Conservation (phyloP, 2,888 invertebrate genomes). For the Microplitis manilae region DNA sequence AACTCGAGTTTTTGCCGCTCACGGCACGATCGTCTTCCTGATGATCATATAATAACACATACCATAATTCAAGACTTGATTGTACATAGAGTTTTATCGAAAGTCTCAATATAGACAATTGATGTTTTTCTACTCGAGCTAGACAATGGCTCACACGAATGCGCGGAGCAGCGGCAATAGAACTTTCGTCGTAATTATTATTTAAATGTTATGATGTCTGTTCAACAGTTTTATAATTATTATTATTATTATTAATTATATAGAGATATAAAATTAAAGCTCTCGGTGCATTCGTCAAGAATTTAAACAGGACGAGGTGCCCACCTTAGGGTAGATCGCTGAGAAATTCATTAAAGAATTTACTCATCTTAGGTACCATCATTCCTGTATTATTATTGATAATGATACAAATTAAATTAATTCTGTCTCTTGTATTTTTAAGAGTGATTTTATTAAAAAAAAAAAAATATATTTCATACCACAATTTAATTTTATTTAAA, state of each 20-base stretch:
- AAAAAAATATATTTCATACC: constrained; percentile 44
- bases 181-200: constrained; percentile 33
- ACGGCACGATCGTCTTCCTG: constrained; percentile 32
- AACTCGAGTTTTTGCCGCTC: constrained; percentile 6
- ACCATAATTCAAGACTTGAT: constrained; percentile 33
- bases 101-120: constrained; percentile 14
- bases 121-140: constrained; percentile 32
- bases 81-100: constrained; percentile 39
- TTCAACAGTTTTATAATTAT: background rate
- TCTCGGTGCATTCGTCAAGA: constrained; percentile 41
- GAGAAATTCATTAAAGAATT: constrained; percentile 48
- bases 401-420: constrained; percentile 59
- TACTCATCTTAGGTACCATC: constrained; percentile 60
- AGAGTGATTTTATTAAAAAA: constrained; percentile 59
- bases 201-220: background rate
- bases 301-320: constrained; percentile 57
- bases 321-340: constrained; percentile 56
- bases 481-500: background rate
- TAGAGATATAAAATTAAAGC: constrained; percentile 1
- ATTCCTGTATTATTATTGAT: constrained; percentile 62
- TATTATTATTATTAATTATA: constrained; percentile 16
- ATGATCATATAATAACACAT: constrained; percentile 23
- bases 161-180: constrained; percentile 19
- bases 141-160: constrained; percentile 33
- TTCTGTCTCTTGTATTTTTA: constrained; percentile 59